Conservation (phyloP, 2,888 invertebrate species). For the Patella caerulea region DNA sequence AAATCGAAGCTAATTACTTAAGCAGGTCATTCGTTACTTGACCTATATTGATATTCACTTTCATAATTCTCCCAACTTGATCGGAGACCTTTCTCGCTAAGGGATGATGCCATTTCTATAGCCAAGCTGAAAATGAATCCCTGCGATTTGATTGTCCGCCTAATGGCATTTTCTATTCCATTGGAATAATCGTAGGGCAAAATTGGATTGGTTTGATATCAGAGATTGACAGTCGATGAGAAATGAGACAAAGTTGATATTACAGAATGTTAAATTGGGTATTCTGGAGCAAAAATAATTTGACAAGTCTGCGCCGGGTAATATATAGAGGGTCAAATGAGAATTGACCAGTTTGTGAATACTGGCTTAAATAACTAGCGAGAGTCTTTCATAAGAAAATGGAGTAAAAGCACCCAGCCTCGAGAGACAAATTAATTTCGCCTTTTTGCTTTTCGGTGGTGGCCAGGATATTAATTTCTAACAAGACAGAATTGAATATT, state of each 20-base stretch:
- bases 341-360: conserved; percentile 3
- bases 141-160: conserved; percentile 1
- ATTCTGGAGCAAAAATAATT: conserved; percentile 9
- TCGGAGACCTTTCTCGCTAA: neutral
- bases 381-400: neutral
- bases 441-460: conserved; percentile 9
- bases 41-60: conserved; percentile 10
- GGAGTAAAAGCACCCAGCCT: conserved; percentile 7
- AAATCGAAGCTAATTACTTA: conserved; percentile 12
- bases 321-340: conserved; percentile 2
- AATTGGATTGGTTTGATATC: conserved; percentile 10
- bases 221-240: conserved; percentile 8
- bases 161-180: conserved; percentile 7
- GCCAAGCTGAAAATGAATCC: neutral
- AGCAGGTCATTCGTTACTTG: conserved; percentile 7
- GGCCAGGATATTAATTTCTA: conserved; percentile 7
- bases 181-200: conserved; percentile 5
- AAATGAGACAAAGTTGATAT: conserved; percentile 7
- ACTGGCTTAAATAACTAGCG: neutral
- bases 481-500: conserved; percentile 2
- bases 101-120: neutral
- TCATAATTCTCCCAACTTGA: neutral
- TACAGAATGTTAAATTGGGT: conserved; percentile 9
- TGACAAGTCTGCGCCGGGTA: conserved; percentile 7
- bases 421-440: conserved; percentile 10